Percentiles rank a stretch among this genome's conserved stretches.
phyloP scores from a whole-genome alignment of 1,140 invertebrate genomes.

The Mycetomoellerius zeteki region DNA sequence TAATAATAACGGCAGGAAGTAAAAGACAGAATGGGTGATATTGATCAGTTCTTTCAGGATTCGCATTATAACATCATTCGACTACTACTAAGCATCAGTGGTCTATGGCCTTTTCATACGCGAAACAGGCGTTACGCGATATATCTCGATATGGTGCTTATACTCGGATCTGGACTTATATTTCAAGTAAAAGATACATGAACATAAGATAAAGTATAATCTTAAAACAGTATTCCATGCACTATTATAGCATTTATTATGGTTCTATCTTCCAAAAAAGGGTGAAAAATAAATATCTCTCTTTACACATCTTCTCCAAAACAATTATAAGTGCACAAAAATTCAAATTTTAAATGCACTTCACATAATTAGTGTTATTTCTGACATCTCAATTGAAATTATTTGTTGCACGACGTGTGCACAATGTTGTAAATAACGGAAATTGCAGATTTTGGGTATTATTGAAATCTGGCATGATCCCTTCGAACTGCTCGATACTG shows the following conservation, averaged over 20 bases:
- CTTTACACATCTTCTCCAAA: not conserved
- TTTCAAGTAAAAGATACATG: not conserved
- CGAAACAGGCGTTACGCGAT: not conserved
- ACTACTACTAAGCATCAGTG: not conserved
- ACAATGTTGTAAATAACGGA: not conserved
- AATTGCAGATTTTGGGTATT: constrained; percentile 4
- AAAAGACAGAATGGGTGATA: not conserved
- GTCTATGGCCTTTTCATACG: constrained; percentile 17
- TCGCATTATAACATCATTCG: constrained; percentile 12
- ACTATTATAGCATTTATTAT: not conserved
- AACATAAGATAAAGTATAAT: not conserved
- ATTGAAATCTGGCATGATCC: not conserved
- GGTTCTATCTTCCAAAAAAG: not conserved
- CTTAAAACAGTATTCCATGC: not conserved
- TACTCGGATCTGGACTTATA: not conserved
- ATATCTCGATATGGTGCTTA: not conserved
- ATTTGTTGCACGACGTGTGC: not conserved
- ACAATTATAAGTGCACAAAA: not conserved
- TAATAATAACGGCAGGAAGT: not conserved
- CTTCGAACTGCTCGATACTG: not conserved
- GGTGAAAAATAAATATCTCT: not conserved
- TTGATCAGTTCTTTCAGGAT: constrained; percentile 14
- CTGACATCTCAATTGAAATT: not conserved
- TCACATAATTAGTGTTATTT: not conserved
- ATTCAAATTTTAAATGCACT: not conserved